phyloP scores from a whole-genome alignment of 2,888 invertebrate genomes.

The Tetranychus truncatus region DNA sequence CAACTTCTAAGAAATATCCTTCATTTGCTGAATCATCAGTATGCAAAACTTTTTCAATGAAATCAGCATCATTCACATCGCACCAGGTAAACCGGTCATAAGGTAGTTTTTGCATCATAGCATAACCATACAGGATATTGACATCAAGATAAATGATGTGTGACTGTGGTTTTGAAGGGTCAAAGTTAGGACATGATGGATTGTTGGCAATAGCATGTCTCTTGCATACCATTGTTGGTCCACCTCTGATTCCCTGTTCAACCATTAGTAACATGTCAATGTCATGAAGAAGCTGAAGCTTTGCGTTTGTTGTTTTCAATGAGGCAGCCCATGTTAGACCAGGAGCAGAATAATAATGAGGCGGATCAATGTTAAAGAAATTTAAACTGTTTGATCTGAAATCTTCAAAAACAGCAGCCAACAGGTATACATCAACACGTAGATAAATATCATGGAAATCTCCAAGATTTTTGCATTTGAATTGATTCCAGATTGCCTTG shows the following conservation, averaged over 20 bases:
- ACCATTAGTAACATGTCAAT: constrained; percentile 3
- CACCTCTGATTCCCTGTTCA: constrained; percentile 8
- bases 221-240: background rate
- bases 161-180: background rate
- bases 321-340: background rate
- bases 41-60: background rate
- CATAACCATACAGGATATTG: constrained; percentile 11
- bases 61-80: background rate
- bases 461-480: constrained; percentile 1
- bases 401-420: constrained; percentile 6
- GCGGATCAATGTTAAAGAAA: background rate
- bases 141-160: background rate
- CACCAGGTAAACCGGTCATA: constrained; percentile 15
- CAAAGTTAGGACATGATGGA: background rate
- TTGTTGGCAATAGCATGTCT: constrained; percentile 16
- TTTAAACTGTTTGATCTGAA: background rate
- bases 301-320: background rate
- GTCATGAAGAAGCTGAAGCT: background rate
- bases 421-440: background rate
- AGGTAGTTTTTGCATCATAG: constrained; percentile 11
- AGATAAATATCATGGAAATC: constrained; percentile 5
- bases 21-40: background rate
- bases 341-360: background rate
- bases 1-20: constrained; percentile 4
- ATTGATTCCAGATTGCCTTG: background rate